Percentiles rank a stretch among this genome's conserved stretches.
Evolutionary conservation across 2,797 vertebrate species (phyloP).

Genomic region (Falco berigora): DNA sequence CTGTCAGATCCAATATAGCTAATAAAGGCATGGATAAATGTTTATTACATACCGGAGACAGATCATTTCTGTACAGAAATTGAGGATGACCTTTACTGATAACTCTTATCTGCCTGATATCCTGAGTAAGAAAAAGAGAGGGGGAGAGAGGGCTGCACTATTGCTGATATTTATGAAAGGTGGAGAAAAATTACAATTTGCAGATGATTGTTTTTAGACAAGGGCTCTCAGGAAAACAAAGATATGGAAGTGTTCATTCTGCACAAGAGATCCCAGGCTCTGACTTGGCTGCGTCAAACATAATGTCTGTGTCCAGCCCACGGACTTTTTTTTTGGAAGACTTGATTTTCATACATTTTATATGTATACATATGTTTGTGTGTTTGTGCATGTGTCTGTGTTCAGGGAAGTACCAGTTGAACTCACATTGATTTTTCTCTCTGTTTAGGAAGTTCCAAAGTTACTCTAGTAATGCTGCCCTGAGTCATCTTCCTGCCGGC

Average conservation of each 20-base stretch:
- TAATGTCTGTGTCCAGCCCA: background rate
- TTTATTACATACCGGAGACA: conserved; percentile 98
- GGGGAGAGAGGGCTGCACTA: conserved; percentile 22
- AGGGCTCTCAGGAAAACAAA: background rate
- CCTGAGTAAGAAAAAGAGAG: conserved; percentile 78
- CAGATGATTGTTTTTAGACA: conserved; percentile 46
- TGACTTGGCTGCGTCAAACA: background rate
- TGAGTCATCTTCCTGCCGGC: background rate
- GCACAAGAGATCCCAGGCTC: background rate
- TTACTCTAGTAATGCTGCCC: fast-evolving
- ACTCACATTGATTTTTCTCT: background rate
- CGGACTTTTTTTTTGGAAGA: background rate
- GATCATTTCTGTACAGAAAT: conserved; percentile 99
- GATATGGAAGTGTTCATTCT: background rate
- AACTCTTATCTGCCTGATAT: conserved; percentile 87
- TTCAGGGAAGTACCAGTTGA: background rate
- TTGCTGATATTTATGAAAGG: conserved; percentile 70
- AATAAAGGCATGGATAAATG: conserved; percentile 99
- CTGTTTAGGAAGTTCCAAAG: background rate
- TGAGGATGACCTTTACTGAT: conserved; percentile 99
- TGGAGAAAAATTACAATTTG: conserved; percentile 66
- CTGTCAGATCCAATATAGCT: conserved; percentile 99
- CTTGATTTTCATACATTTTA: background rate
- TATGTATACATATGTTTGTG: too few species aligned
- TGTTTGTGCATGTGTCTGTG: background rate